These are phyloP conservation scores for Panagrolaimus sp. DNA, from an alignment of 1,140 invertebrate genomes.

Conservation along the genomic window DNA sequence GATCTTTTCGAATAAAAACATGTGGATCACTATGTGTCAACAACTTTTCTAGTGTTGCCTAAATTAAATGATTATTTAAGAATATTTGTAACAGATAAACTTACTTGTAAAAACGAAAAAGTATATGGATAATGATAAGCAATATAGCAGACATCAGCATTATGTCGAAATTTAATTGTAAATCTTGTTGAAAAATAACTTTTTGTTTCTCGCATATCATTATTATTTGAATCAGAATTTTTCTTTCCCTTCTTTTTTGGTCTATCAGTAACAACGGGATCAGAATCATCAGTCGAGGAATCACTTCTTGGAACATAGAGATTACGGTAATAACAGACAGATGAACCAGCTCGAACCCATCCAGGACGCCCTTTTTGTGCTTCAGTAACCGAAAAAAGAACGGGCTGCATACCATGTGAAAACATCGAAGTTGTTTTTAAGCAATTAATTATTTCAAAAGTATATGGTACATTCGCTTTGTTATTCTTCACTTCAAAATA, in stretches of 20 bases:
- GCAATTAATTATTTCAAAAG: conserved; percentile 85
- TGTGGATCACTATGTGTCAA: conserved; percentile 19
- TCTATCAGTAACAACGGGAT: conserved; percentile 52
- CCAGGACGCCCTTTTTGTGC: conserved; percentile 66
- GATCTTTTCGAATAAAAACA: conserved; percentile 65
- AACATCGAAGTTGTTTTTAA: conserved; percentile 82
- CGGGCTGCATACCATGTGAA: conserved; percentile 83
- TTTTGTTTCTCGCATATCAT: conserved; percentile 56
- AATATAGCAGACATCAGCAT: conserved; percentile 82
- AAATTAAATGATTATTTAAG: conserved; percentile 66
- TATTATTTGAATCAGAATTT: conserved; percentile 16
- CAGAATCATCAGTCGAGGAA: conserved; percentile 8
- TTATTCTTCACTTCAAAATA: conserved; percentile 81
- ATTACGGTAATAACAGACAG: conserved; percentile 74
- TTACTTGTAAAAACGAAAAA: conserved; percentile 71
- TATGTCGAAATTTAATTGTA: conserved; percentile 81
- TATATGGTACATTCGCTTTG: conserved; percentile 68
- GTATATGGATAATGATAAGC: conserved; percentile 96
- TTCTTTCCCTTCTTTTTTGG: conserved; percentile 44
- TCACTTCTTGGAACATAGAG: conserved; percentile 51
- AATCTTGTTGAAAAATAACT: conserved; percentile 83
- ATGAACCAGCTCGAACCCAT: conserved; percentile 70
- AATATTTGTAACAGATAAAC: conserved; percentile 31
- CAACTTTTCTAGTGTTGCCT: conserved; percentile 62
- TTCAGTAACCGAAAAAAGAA: conserved; percentile 76